Conservation (phyloP, 1,140 invertebrate species). For the Paraescarpia echinospica region DNA sequence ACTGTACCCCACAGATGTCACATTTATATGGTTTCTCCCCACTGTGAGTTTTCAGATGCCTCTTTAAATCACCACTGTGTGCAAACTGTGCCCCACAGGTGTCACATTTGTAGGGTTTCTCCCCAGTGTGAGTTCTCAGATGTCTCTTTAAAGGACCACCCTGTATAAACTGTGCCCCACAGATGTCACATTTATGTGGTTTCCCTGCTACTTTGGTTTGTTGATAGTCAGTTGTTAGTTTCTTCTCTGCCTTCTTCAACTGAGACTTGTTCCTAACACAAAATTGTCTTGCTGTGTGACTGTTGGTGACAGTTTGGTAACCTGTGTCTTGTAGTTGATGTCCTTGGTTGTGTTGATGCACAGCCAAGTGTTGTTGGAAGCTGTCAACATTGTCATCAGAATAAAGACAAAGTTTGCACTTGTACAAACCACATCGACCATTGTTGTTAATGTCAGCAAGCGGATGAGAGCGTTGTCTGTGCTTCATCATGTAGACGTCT, state of each 20-base stretch:
- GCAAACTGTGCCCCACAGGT: slow-evolving; percentile 38
- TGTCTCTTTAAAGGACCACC: slow-evolving; percentile 18
- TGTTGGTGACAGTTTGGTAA: too few relatives aligned
- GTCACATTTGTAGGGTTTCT: slow-evolving; percentile 37
- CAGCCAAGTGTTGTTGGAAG: slow-evolving; percentile 7
- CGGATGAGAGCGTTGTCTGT: too few relatives aligned
- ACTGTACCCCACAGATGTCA: slow-evolving; percentile 80
- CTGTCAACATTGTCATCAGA: background rate
- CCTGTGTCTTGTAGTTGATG: background rate
- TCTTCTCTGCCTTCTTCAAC: slow-evolving; percentile 1
- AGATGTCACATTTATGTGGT: slow-evolving; percentile 59
- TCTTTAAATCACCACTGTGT: background rate
- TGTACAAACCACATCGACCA: too few relatives aligned
- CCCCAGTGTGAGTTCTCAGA: slow-evolving; percentile 31
- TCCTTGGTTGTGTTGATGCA: slow-evolving; percentile 13
- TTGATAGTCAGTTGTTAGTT: slow-evolving; percentile 24
- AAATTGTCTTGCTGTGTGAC: slow-evolving; percentile 10
- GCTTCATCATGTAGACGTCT: too few relatives aligned
- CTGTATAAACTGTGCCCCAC: slow-evolving; percentile 23
- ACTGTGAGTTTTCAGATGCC: slow-evolving; percentile 35
- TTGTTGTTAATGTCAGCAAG: too few relatives aligned
- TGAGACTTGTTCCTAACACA: background rate
- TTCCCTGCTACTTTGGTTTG: slow-evolving; percentile 32
- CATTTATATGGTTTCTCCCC: slow-evolving; percentile 32
- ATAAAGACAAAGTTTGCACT: too few relatives aligned